Evolutionary conservation across 2,113 vertebrate species (phyloP), one percentile per base, ranked within the genome.

Genomic region (Istiophorus platypterus): DNA sequence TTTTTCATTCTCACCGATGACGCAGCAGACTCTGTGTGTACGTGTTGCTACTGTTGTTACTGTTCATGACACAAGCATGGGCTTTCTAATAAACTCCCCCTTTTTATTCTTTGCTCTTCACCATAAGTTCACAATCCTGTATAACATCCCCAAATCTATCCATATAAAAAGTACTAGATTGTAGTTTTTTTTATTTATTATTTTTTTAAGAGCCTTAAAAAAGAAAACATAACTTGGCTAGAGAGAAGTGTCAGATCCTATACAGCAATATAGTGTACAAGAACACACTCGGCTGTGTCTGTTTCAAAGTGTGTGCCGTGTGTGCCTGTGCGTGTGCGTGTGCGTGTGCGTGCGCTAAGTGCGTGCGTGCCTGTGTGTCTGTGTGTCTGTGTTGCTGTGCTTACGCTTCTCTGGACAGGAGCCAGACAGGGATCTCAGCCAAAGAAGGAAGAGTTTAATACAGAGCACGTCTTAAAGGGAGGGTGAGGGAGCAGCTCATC

Each of bases 401-500:
- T 29, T 57, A 58, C 76, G 78, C 64, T 39, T 76, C 47, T 80
- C 37, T 93, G 92, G 88, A 87, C 67, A 26, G 3, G 51, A 81
- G 87, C 88, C 92, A 93, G 85, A 81, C 85, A 79, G 83, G 78
- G 85, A 91, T 84, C 67, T 49, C 72, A 81, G 90, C 91, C 92
- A 92, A 91, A 92, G 88, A 90, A 84, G 85, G 81, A 93, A 84
- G 82, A 87, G 78, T 94, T 90, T 88, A 88, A 83, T 88, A 78
- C 73, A 72, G 79, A 78, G 51, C 81, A 76, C 11, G 14, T 85
- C 85, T 90, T 89, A 87, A 90, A 87, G 85, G 79, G 79, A 81
- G 76, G 67, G 81, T 84, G 66, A 85, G 74, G 13, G 71, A 76
- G 66, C 79, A 51, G 72, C 79, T 83, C 76, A 72, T 88, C 80